Evolutionary conservation across 2,888 invertebrate genomes (phyloP).

Genomic region (Morpho achilles): DNA sequence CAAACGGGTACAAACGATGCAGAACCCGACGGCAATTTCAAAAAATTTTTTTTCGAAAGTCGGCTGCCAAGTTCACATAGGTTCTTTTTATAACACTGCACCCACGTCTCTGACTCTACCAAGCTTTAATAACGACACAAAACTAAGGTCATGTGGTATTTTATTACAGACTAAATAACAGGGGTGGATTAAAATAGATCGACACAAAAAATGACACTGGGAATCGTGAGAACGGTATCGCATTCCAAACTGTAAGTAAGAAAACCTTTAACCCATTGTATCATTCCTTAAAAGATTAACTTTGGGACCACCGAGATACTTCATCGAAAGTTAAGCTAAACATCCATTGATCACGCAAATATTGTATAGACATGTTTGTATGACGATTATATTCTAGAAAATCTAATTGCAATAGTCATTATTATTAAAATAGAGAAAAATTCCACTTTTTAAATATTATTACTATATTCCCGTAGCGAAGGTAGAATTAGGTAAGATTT

Average conservation of each 20-base stretch:
- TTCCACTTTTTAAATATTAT: no score
- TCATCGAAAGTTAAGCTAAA: constrained; percentile 2
- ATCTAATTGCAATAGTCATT: no score
- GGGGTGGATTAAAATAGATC: constrained; percentile 17
- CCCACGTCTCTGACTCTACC: constrained; percentile 11
- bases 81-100: constrained; percentile 6
- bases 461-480: no score
- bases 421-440: no score
- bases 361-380: no score
- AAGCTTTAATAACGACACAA: constrained; percentile 13
- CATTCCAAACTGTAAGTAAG: constrained; percentile 8
- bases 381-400: no score
- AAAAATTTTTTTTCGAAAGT: no score
- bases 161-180: constrained; percentile 1
- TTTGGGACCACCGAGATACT: constrained; percentile 16
- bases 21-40: no score
- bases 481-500: no score
- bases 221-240: constrained; percentile 15
- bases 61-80: no score
- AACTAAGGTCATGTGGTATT: constrained; percentile 16
- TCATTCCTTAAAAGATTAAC: constrained; percentile 17
- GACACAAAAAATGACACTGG: constrained; percentile 10
- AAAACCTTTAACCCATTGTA: constrained; percentile 17
- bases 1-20: no score
- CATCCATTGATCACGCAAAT: background rate